Conservation (phyloP, 1,140 invertebrate genomes). For the Piezodorus guildinii region DNA sequence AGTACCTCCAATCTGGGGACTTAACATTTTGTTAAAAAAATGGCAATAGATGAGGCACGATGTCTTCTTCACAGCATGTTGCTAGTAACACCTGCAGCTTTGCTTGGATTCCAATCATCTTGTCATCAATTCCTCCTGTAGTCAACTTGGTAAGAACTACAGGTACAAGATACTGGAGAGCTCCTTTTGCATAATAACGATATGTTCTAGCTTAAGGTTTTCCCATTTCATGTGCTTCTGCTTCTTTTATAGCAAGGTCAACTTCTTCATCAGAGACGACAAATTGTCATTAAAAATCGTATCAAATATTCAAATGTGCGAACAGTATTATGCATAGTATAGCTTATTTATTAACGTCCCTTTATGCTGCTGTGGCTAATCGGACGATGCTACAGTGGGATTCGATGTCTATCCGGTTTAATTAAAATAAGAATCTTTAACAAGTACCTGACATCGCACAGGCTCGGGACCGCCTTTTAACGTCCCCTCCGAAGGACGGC, state of each 20-base stretch:
- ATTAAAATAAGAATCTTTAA: too few species aligned
- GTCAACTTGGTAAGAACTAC: slow-evolving; percentile 88
- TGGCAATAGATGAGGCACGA: slow-evolving; percentile 91
- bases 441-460: too few species aligned
- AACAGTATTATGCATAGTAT: too few species aligned
- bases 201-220: slow-evolving; percentile 81
- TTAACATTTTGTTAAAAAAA: slow-evolving; percentile 94
- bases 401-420: too few species aligned
- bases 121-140: slow-evolving; percentile 83
- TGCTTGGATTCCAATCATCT: slow-evolving; percentile 99
- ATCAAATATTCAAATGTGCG: too few species aligned
- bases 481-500: too few species aligned
- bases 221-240: slow-evolving; percentile 85
- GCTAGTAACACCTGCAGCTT: slow-evolving; percentile 94
- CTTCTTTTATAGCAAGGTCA: slow-evolving; percentile 87
- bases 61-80: slow-evolving; percentile 93
- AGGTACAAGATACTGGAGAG: slow-evolving; percentile 87
- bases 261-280: slow-evolving; percentile 99
- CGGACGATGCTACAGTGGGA: too few species aligned
- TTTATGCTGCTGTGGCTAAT: too few species aligned
- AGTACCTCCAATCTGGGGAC: slow-evolving; percentile 82
- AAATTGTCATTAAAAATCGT: too few species aligned
- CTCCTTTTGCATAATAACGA: slow-evolving; percentile 89
- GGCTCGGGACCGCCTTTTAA: too few species aligned
- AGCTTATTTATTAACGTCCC: too few species aligned